Evolutionary conservation across 2,113 vertebrate species (phyloP).

Genomic region (Sylvicapra grimmia): DNA sequence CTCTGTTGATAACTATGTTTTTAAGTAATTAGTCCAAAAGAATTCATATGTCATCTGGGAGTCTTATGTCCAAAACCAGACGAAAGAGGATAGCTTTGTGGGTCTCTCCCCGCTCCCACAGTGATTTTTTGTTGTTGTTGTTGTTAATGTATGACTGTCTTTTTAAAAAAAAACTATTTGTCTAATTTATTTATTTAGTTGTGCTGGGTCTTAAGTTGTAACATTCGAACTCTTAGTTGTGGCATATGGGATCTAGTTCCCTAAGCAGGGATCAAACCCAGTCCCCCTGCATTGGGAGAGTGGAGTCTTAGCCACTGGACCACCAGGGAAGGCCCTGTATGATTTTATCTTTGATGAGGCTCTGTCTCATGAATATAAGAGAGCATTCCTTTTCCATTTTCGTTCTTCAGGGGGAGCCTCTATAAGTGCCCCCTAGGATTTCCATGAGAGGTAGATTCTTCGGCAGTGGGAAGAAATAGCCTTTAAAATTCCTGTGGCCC

Average conservation of each 20-base stretch:
- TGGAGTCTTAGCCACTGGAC: neutral
- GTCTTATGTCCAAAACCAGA: neutral
- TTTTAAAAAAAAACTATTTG: neutral
- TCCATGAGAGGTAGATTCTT: neutral
- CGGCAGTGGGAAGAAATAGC: neutral
- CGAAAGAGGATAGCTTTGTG: neutral
- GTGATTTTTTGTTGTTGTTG: neutral
- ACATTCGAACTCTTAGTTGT: neutral
- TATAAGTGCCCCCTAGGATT: neutral
- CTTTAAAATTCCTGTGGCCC: neutral
- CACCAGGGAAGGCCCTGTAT: neutral
- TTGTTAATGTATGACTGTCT: neutral
- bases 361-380: neutral
- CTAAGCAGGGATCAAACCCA: neutral
- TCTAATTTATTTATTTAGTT: neutral
- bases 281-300: neutral
- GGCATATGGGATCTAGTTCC: neutral
- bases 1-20: neutral
- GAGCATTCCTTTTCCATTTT: neutral
- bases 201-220: neutral
- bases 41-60: neutral
- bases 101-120: neutral
- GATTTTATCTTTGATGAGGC: neutral
- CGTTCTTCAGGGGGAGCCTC: neutral
- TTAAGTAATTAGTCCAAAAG: neutral